These are phyloP conservation scores for Sphinx pinastri DNA, from an alignment of 2,888 invertebrate species.

Conservation along the genomic window DNA sequence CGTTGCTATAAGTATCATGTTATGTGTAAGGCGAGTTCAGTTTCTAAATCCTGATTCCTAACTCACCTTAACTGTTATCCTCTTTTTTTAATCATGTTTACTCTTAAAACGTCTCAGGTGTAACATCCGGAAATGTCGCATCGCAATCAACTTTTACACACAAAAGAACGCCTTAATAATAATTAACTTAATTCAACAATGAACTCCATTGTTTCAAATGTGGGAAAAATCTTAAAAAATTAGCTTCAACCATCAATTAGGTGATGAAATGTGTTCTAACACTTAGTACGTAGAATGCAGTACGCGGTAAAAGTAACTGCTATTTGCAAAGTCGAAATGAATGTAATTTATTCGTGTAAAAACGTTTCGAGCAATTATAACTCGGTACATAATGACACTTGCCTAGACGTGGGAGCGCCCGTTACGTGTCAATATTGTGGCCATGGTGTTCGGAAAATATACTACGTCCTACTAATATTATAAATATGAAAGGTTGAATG, in stretches of 20 bases:
- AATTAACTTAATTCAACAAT: slow-evolving; percentile 7
- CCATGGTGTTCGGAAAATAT: slow-evolving; percentile 29
- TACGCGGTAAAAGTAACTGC: background rate
- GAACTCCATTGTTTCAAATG: background rate
- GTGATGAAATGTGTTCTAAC: slow-evolving; percentile 25
- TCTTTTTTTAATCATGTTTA: no score
- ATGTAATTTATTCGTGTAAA: slow-evolving; percentile 54
- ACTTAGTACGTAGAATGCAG: slow-evolving; percentile 1
- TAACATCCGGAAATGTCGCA: no score
- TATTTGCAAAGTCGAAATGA: slow-evolving; percentile 21
- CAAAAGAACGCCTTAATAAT: background rate
- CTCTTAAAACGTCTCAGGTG: no score
- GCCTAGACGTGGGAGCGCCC: slow-evolving; percentile 55
- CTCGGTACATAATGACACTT: slow-evolving; percentile 62
- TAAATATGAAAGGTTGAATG: no score
- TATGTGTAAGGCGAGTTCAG: no score
- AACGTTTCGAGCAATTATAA: slow-evolving; percentile 60
- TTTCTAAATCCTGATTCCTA: no score
- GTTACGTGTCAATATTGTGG: slow-evolving; percentile 52
- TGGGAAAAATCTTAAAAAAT: slow-evolving; percentile 9
- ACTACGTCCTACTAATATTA: no score
- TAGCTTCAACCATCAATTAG: slow-evolving; percentile 13
- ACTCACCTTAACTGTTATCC: no score
- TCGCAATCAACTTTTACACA: background rate
- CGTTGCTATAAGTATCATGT: no score